Percentiles rank a stretch among this genome's conserved stretches.
Evolutionary conservation across 2,888 invertebrate species (phyloP).

Genomic region (Lucinisca nassula): DNA sequence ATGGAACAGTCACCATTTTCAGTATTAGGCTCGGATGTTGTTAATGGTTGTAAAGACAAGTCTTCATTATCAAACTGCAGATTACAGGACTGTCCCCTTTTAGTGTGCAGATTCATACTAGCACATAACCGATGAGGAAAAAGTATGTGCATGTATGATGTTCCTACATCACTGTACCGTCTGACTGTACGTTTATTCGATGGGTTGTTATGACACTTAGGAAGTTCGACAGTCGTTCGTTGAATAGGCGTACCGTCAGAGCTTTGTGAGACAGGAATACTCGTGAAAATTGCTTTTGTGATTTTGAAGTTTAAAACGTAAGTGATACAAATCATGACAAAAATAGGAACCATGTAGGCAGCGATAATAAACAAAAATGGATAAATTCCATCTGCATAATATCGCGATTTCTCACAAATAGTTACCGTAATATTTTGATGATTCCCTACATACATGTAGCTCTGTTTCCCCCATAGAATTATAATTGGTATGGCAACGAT

Average conservation of each 20-base stretch:
- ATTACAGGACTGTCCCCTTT: too few species aligned
- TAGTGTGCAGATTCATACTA: too few species aligned
- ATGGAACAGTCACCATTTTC: too few species aligned
- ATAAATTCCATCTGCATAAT: conserved; percentile 37
- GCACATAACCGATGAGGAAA: too few species aligned
- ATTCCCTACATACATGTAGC: conserved; percentile 28
- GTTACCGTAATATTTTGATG: conserved; percentile 40
- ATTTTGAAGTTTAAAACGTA: conserved; percentile 29
- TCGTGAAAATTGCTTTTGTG: neutral
- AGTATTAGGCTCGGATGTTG: too few species aligned
- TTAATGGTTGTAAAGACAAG: too few species aligned
- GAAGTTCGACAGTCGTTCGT: too few species aligned
- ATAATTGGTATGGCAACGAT: conserved; percentile 39
- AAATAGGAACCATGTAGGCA: conserved; percentile 50
- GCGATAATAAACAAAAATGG: conserved; percentile 47
- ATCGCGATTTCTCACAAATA: conserved; percentile 49
- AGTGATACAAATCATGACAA: conserved; percentile 38
- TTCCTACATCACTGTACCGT: too few species aligned
- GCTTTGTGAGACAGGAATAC: neutral
- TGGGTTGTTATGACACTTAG: too few species aligned
- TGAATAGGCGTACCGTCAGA: neutral
- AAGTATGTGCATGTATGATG: too few species aligned
- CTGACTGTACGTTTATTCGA: too few species aligned
- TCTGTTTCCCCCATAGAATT: conserved; percentile 60
- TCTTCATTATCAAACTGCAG: too few species aligned